Evolutionary conservation across 2,113 vertebrate genomes (phyloP).

Genomic region (Mungos mungo): DNA sequence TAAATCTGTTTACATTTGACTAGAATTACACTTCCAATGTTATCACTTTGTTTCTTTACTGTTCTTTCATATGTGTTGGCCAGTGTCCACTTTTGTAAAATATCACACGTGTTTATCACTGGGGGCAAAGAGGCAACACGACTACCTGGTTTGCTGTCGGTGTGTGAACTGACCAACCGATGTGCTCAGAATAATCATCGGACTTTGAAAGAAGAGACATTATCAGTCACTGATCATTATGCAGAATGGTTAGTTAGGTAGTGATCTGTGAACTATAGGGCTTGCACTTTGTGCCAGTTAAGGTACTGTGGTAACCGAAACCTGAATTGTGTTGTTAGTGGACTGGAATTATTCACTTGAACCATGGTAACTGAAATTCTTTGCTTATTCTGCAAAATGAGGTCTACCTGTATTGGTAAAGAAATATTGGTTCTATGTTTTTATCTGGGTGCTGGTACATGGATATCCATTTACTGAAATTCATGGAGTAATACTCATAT

Average conservation of each 20-base stretch:
- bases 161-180: neutral
- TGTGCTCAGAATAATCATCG: neutral
- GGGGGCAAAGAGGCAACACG: neutral
- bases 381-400: neutral
- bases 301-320: neutral
- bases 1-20: neutral
- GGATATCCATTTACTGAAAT: neutral
- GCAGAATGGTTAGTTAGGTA: neutral
- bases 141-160: neutral
- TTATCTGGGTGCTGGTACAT: neutral
- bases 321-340: neutral
- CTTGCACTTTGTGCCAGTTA: neutral
- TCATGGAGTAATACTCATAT: neutral
- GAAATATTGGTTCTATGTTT: neutral
- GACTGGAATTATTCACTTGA: neutral
- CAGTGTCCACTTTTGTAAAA: neutral
- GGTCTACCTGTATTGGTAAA: neutral
- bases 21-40: neutral
- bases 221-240: neutral
- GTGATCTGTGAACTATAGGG: neutral
- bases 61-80: neutral
- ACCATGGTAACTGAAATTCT: neutral
- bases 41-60: neutral
- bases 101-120: neutral
- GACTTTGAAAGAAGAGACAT: neutral